These are phyloP conservation scores for Neuroscelio doddi DNA, from an alignment of 2,888 invertebrate species.

Conservation along the genomic window DNA sequence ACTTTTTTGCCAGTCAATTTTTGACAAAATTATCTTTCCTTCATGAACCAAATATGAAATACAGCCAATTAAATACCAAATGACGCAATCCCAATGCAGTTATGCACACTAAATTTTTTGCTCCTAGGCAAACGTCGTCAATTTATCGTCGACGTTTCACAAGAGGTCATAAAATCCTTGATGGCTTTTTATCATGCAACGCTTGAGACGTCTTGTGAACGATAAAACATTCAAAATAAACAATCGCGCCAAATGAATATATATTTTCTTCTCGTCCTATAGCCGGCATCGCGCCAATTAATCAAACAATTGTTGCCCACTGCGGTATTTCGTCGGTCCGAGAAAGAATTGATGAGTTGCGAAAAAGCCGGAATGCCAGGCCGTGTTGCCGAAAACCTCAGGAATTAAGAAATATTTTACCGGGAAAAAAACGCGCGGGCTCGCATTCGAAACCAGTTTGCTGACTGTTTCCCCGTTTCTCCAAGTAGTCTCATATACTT, in stretches of 20 bases:
- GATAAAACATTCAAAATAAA: neutral
- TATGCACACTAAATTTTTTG: too few relatives aligned
- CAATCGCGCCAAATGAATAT: neutral
- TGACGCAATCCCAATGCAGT: too few relatives aligned
- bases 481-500: neutral
- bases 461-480: neutral
- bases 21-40: too few relatives aligned
- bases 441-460: neutral
- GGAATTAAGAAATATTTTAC: conserved; percentile 10
- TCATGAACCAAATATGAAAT: too few relatives aligned
- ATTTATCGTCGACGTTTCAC: too few relatives aligned
- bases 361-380: neutral
- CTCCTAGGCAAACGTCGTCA: too few relatives aligned
- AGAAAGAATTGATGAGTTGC: neutral
- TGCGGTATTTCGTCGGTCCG: neutral
- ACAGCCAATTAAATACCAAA: too few relatives aligned
- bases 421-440: neutral
- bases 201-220: neutral
- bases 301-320: conserved; percentile 6
- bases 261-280: too few relatives aligned
- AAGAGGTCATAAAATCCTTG: too few relatives aligned
- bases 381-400: conserved; percentile 8
- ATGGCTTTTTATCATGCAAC: too few relatives aligned
- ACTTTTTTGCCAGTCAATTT: too few relatives aligned
- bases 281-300: conserved; percentile 3